phyloP scores from a whole-genome alignment of 2,888 invertebrate species.

The Creontiades dilutus region DNA sequence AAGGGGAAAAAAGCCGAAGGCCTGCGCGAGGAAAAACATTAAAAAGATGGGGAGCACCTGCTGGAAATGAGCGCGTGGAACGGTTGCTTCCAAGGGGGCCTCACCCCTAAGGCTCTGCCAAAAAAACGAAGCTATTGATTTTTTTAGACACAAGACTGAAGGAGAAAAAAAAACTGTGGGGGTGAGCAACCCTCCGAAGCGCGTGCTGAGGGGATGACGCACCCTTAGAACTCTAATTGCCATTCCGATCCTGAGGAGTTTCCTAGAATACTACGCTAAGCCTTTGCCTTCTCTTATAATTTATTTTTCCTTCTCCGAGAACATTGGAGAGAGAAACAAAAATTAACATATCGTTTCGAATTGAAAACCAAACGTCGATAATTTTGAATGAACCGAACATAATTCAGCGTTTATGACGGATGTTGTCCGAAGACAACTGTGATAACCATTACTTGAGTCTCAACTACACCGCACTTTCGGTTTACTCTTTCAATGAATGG shows the following conservation, averaged over 20 bases:
- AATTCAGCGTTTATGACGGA: too few species aligned
- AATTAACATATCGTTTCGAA: too few species aligned
- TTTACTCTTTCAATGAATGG: too few species aligned
- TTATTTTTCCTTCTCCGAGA: neutral
- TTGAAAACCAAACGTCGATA: too few species aligned
- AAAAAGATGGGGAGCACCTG: conserved; percentile 69
- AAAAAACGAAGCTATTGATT: conserved; percentile 68
- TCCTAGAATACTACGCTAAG: conserved; percentile 55
- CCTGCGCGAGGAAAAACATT: conserved; percentile 63
- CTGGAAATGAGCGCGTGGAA: conserved; percentile 69
- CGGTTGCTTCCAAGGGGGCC: conserved; percentile 65
- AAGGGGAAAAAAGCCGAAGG: neutral
- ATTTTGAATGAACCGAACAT: too few species aligned
- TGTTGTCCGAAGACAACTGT: too few species aligned
- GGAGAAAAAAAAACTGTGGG: conserved; percentile 64
- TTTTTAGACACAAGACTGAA: conserved; percentile 63
- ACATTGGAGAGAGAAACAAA: neutral
- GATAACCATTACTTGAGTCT: too few species aligned
- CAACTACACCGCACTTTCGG: too few species aligned
- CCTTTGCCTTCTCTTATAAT: conserved; percentile 49
- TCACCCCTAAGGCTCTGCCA: conserved; percentile 64
- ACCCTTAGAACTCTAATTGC: conserved; percentile 66
- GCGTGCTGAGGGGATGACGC: conserved; percentile 70
- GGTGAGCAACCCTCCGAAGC: conserved; percentile 68
- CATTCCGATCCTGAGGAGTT: conserved; percentile 64